Evolutionary conservation across 2,797 vertebrate genomes (phyloP), one percentile per base, ranked within the genome.

Genomic region (Acanthurus tractus): DNA sequence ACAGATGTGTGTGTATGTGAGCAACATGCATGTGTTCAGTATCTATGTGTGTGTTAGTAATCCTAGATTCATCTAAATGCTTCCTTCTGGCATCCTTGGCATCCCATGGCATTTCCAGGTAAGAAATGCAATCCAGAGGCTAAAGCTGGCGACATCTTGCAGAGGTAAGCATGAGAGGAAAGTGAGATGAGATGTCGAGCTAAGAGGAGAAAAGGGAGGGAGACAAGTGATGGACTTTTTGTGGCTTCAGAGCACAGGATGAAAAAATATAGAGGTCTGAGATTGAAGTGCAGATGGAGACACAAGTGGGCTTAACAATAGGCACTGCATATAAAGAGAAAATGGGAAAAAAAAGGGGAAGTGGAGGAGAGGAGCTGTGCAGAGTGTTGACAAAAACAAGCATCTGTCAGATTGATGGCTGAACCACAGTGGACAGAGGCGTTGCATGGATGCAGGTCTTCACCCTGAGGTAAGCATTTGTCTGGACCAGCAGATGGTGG

Each of bases 111-210:
- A 29, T 29, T 29, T 4, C 74, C 62, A 67, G 86, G 76, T 50
- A 59, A 57, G 68, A 83, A 91, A 91, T 93, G 77, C 77, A 90
- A 93, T 93, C 82, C 81, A 45, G 52, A 63, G 84, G 70, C 73
- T 82, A 82, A 65, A 70, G 67, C 88, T 54, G 81, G 68, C 71
- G 77, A 71, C 79, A 87, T 42, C 34, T 42, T 64, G 64, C 61
- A 74, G 69, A 57, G 67, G 70, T 49, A 61, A 68, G 64, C 40
- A 76, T 63, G 78, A 90, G 76, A 82, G 38, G 58, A 67, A 70
- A 78, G 40, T 72, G 40, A 25, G 78, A 88, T 84, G 79, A 83
- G 74, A 86, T 71, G 64, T 74, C 76, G 74, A 72, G 57, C 74
- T 63, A 71, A 84, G 69, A 77, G 42, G 48, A 68, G 20, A 13